Conservation (phyloP, 2,888 invertebrate species). For the Rhorus exstirpatorius region DNA sequence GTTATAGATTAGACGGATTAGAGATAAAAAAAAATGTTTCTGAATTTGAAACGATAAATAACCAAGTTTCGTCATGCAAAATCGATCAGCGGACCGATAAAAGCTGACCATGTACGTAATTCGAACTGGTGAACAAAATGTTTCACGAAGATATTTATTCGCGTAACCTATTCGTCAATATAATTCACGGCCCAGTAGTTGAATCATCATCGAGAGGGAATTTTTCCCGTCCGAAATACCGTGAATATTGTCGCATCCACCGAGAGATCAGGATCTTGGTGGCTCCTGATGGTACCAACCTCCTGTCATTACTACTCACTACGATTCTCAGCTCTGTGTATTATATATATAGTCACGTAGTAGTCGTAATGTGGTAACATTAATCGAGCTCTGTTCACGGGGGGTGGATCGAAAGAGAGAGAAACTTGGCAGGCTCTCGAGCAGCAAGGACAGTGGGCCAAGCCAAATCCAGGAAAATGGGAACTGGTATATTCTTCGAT, state of each 20-base stretch:
- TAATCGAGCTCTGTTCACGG: constrained; percentile 36
- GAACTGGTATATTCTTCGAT: constrained; percentile 6
- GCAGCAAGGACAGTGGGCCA: constrained; percentile 20
- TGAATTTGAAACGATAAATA: constrained; percentile 9
- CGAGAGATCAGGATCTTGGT: constrained; percentile 31
- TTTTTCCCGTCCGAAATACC: constrained; percentile 5
- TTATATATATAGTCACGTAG: not conserved
- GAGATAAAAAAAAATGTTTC: not conserved
- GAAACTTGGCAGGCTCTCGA: constrained; percentile 51
- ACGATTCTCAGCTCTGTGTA: not conserved
- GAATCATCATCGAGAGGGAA: constrained; percentile 28
- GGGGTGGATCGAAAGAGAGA: constrained; percentile 13
- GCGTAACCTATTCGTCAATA: not conserved
- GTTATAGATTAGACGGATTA: constrained; percentile 1
- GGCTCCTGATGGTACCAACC: not conserved
- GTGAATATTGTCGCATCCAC: constrained; percentile 10
- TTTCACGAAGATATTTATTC: constrained; percentile 9
- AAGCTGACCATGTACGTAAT: not conserved
- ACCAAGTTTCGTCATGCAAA: not conserved
- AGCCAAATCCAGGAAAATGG: constrained; percentile 11
- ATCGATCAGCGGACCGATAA: not conserved
- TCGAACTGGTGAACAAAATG: not conserved
- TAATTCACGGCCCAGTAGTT: constrained; percentile 7
- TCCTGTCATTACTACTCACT: not conserved
- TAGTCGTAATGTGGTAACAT: constrained; percentile 35